Evolutionary conservation across 2,797 vertebrate genomes (phyloP), one percentile per base, ranked within the genome.

Genomic region (Anableps anableps): DNA sequence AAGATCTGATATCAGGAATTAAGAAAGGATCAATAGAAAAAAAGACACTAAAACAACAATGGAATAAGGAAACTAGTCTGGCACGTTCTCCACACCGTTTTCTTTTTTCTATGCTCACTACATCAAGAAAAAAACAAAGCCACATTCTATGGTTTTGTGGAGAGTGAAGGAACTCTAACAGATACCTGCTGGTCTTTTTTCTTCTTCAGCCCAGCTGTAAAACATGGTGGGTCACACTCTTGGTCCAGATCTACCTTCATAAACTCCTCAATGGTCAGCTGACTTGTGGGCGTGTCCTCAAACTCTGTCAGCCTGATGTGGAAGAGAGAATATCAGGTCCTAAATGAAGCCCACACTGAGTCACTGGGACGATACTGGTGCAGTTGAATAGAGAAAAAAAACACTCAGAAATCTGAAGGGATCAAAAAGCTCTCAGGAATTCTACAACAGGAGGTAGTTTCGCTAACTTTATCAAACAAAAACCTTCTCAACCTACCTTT

Each of bases 161-260:
- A 5, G 23, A 0, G 5, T 31, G 36, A n/a, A 53, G 51, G 23
- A 53, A 53, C 23, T 23, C 51, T 0, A 34, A 50, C 34, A 19
- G 45, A 60, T 7, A 99, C 99, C 97, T 98, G 95, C 62, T 97
- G 94, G 76, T 94, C 60, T 72, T 96, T 96, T 14, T 96, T 55
- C 89, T 97, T 99, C 85, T 83, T 95, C 90, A 97, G 96, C 14
- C 98, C 99, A 0, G 96, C 96, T 0, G 95, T 97, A 80, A 96
- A 99, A 0, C 97, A 99, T 0, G 99, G 99, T 1, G 99, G 99
- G 91, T 99, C 98, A 1, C 98, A 99, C 88, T 99, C 98, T 66
- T 96, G 94, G 73, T 98, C 97, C 94, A 99, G 91, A 82, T 99
- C 98, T 7, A 96, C 91, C 88, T 87, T 97, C 98, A 99, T 97